phyloP scores from a whole-genome alignment of 2,888 invertebrate genomes.

The Neoitamus cyanurus region DNA sequence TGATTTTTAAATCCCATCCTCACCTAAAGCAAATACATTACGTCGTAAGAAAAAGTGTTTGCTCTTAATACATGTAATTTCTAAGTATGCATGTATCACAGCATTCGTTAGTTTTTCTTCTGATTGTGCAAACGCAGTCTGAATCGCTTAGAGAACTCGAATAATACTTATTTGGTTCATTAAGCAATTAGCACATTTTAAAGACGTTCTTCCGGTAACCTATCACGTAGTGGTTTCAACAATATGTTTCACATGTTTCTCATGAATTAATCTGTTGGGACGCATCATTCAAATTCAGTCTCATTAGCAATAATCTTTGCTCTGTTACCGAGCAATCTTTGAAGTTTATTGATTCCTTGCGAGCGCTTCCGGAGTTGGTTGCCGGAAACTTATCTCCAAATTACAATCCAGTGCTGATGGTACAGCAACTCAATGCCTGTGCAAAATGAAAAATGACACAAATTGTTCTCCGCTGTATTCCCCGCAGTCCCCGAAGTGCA shows the following conservation, averaged over 20 bases:
- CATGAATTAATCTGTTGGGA: not conserved
- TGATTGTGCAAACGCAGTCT: no score
- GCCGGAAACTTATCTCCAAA: constrained; percentile 14
- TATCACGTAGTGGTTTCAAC: not conserved
- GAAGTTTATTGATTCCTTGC: not conserved
- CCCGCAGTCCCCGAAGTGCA: not conserved
- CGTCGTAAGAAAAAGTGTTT: not conserved
- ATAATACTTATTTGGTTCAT: not conserved
- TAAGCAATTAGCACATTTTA: not conserved
- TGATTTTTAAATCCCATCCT: constrained; percentile 4
- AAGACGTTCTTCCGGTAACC: not conserved
- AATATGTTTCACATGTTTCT: not conserved
- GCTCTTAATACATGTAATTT: not conserved
- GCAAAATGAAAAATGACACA: constrained; percentile 43
- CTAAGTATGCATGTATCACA: not conserved
- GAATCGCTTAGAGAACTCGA: no score
- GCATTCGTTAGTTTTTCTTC: not conserved
- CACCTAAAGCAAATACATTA: not conserved
- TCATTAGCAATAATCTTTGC: not conserved
- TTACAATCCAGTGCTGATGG: not conserved
- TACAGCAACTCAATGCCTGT: not conserved
- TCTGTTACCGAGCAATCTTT: not conserved
- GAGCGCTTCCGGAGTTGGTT: not conserved
- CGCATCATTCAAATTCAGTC: not conserved
- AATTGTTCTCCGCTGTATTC: constrained; percentile 1